Conservation (phyloP, 2,888 invertebrate species). For the Dascillus cervinus region DNA sequence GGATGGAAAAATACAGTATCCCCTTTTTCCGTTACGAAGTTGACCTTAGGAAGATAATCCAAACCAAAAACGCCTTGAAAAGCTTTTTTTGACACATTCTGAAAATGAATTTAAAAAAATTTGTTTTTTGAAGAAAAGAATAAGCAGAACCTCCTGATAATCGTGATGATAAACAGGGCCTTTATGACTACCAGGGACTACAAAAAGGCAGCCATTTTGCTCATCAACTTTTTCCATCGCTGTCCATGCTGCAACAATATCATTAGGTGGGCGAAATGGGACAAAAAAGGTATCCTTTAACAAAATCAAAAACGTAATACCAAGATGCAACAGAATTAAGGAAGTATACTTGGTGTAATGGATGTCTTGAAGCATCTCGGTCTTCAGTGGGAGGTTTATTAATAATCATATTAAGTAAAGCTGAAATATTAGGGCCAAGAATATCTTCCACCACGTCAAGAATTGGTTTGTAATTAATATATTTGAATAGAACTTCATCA, state of each 20-base stretch:
- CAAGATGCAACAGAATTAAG: too few relatives aligned
- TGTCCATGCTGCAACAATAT: conserved; percentile 81
- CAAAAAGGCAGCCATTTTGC: conserved; percentile 76
- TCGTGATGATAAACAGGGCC: conserved; percentile 55
- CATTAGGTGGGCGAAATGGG: conserved; percentile 74
- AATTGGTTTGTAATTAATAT: conserved; percentile 54
- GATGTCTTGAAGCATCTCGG: conserved; percentile 54
- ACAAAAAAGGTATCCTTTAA: conserved; percentile 83
- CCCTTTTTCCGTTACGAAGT: conserved; percentile 73
- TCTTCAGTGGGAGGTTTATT: conserved; percentile 80
- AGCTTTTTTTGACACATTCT: conserved; percentile 52
- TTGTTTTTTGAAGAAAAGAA: too few relatives aligned
- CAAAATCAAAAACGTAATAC: too few relatives aligned
- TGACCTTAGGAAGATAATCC: conserved; percentile 44
- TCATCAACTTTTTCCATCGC: conserved; percentile 69
- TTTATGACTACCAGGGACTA: conserved; percentile 71
- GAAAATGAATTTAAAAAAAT: too few relatives aligned
- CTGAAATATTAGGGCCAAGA: conserved; percentile 65
- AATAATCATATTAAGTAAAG: conserved; percentile 81
- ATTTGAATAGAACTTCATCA: conserved; percentile 66
- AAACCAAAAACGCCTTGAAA: conserved; percentile 58
- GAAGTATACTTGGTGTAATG: conserved; percentile 65
- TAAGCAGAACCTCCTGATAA: conserved; percentile 62
- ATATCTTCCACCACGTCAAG: conserved; percentile 64
- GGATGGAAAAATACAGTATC: conserved; percentile 88